Percentiles rank a stretch among this genome's conserved stretches.
These are phyloP conservation scores for Eidolon helvum DNA, from an alignment of 2,113 vertebrate genomes.

Conservation along the genomic window DNA sequence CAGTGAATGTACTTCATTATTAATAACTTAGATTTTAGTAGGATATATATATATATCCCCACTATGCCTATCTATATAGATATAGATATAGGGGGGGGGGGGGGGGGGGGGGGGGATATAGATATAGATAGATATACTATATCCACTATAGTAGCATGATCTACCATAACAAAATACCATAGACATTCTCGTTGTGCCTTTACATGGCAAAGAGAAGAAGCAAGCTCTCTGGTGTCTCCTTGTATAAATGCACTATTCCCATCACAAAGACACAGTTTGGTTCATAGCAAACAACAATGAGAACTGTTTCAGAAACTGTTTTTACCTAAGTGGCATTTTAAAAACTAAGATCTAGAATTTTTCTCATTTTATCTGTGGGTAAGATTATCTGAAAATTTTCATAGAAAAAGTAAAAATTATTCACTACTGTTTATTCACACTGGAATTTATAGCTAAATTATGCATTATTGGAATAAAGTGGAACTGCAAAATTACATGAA, in stretches of 20 bases:
- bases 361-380: not conserved
- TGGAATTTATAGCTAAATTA: conserved; percentile 30
- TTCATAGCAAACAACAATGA: not conserved
- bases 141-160: not conserved
- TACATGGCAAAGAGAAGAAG: not conserved
- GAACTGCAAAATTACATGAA: conserved; percentile 26
- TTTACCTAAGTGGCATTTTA: conserved; percentile 19
- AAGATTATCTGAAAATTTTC: conserved; percentile 33
- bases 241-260: not conserved
- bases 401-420: conserved; percentile 43
- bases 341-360: not conserved
- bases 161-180: not conserved
- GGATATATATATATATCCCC: not conserved
- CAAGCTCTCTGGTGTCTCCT: not conserved
- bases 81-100: no score
- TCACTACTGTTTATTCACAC: not conserved
- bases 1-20: conserved; percentile 15
- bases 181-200: not conserved
- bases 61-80: no score
- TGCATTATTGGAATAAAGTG: conserved; percentile 9
- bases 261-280: not conserved
- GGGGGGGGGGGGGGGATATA: no score
- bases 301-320: not conserved
- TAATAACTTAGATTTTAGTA: conserved; percentile 15
- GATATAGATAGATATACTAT: no score